These are phyloP conservation scores for Nixonia krombeini DNA, from an alignment of 1,140 invertebrate genomes.

Conservation along the genomic window DNA sequence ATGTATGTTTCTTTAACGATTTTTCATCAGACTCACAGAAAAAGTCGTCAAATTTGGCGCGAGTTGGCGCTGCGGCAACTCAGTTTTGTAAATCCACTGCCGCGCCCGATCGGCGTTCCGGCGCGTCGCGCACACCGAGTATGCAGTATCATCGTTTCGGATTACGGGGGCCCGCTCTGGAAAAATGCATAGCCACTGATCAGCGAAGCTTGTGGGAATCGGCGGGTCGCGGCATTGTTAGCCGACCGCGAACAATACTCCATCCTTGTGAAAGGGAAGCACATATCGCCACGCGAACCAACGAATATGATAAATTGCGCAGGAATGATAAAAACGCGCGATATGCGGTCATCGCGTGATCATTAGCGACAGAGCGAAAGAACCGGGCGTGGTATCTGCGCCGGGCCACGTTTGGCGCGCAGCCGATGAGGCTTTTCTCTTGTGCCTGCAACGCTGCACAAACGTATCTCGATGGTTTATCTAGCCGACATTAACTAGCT, in stretches of 20 bases:
- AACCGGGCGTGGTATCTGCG: conserved; percentile 6
- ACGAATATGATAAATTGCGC: conserved; percentile 6
- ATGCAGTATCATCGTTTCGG: conserved; percentile 41
- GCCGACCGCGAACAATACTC: conserved; percentile 18
- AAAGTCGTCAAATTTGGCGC: conserved; percentile 42
- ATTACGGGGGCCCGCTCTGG: conserved; percentile 31
- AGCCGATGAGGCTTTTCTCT: conserved; percentile 22
- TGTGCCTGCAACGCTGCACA: conserved; percentile 28
- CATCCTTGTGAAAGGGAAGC: conserved; percentile 20
- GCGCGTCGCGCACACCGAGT: conserved; percentile 35
- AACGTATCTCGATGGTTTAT: conserved; percentile 53
- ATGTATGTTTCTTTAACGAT: conserved; percentile 41
- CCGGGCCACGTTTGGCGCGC: conserved; percentile 12
- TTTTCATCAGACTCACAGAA: conserved; percentile 45
- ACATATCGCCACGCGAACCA: conserved; percentile 10
- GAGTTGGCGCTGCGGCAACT: conserved; percentile 39
- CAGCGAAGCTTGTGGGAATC: conserved; percentile 32
- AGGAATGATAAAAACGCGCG: conserved; percentile 26
- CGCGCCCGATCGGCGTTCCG: conserved; percentile 22
- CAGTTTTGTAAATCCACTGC: conserved; percentile 41
- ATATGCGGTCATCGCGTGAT: conserved; percentile 43
- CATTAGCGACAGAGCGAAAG: conserved; percentile 40
- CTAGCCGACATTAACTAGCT: conserved; percentile 54
- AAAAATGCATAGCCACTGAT: conserved; percentile 44
- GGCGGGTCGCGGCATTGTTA: conserved; percentile 21